These are phyloP conservation scores for Taurulus bubalis DNA, from an alignment of 2,113 vertebrate species.

Conservation along the genomic window DNA sequence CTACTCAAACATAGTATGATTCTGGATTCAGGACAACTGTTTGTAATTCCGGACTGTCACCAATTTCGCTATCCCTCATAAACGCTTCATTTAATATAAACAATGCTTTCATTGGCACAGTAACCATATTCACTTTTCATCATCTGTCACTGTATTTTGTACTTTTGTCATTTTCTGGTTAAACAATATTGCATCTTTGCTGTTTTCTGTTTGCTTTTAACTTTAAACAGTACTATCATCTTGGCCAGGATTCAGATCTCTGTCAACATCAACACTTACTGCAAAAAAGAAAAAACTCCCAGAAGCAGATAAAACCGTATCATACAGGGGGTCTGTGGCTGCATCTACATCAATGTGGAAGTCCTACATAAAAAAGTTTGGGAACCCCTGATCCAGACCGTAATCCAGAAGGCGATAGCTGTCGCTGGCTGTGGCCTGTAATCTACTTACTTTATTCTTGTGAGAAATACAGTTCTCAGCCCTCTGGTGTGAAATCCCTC, in stretches of 20 bases:
- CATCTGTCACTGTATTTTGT: not conserved
- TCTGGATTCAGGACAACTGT: not conserved
- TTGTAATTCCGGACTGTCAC: not conserved
- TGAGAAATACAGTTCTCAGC: slow-evolving; percentile 54
- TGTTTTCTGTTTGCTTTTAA: not conserved
- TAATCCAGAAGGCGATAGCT: slow-evolving; percentile 60
- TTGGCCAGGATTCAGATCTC: slow-evolving; percentile 3
- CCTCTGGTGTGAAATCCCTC: slow-evolving; percentile 65
- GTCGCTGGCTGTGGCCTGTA: slow-evolving; percentile 45
- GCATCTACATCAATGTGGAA: not conserved
- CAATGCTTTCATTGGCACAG: not conserved
- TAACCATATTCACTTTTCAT: not conserved
- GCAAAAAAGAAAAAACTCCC: not conserved
- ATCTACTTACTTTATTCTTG: slow-evolving; percentile 66
- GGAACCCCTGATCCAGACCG: slow-evolving; percentile 34
- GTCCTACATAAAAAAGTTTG: slow-evolving; percentile 42
- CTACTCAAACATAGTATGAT: not conserved
- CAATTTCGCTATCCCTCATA: not conserved
- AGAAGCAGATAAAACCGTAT: slow-evolving; percentile 32
- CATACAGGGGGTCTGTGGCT: not conserved
- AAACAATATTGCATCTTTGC: not conserved
- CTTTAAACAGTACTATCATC: not conserved
- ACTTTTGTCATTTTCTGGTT: not conserved
- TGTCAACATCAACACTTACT: not conserved
- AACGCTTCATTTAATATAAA: not conserved